Evolutionary conservation across 2,113 vertebrate species (phyloP), one percentile per base, ranked within the genome.

Genomic region (Gavia stellata): DNA sequence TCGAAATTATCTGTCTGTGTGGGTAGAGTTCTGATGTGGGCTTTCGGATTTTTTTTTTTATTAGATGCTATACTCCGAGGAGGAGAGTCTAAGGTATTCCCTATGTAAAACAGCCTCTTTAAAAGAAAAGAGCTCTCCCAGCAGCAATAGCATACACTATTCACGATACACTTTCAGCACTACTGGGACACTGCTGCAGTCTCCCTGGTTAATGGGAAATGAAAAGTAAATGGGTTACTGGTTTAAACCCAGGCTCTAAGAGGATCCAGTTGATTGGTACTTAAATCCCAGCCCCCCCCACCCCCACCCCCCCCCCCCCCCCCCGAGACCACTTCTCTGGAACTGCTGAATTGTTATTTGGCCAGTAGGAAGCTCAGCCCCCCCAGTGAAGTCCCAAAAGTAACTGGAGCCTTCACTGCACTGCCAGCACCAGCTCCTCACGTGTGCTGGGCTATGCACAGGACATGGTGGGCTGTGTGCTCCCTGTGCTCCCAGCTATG

Each of bases 191-290:
- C n/a, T 33, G 38, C 42, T 89, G 36, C 21, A 86, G n/a, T 81
- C 16, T 79, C 58, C 36, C 56, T 77, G 31, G 10, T 75, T 87
- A 65, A 70, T 40, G 55, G 36, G 38, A 89, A 95, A 72, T 77
- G 18, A 63, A 77, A 89, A 86, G 24, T 42, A 89, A 94, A 80
- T 1, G 1, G 13, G n/a, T 66, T 55, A 50, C 29, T 77, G 47
- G 34, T 72, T 83, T 67, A 77, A 65, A 3, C 10, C 14, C 2
- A 17, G 34, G 18, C 17, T 90, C 47, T 80, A 5, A 59, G 71
- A 78, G 12, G 34, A 49, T 58, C 24, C 0, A 0, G 26, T 33
- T 56, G 34, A 56, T 65, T 0, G 0, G 44, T 68, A 66, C 11
- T 47, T 68, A 50, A 61, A 36, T 65, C 14, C n/a, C n/a, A n/a